Base-by-base conservation (phyloP, 2,797 vertebrate species). In the Cottoperca gobio region DNA sequence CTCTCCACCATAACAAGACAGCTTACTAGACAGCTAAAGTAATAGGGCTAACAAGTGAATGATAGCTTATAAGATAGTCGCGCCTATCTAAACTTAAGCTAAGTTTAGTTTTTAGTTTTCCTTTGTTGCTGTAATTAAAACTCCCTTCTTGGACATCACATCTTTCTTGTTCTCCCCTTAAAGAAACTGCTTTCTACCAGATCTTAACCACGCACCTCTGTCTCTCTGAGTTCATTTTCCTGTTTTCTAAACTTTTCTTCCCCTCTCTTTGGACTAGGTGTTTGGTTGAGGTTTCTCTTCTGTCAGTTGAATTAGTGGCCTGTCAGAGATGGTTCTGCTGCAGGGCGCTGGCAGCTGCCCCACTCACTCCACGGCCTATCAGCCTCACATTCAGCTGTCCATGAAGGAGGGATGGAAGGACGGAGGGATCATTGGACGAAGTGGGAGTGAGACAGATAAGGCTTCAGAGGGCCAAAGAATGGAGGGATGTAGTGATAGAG, bases 261-360 rank as follows among this genome's bases (percentile, higher is more conserved):
- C 50, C 46, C 16, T 78, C 64, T 82, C 88, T 76, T 77, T 82
- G 90, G 89, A 88, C 91, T 79, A 77, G 84, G 89, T 87, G 90
- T 92, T 93, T 92, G 86, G 92, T 92, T 86, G 90, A 86, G 79
- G 75, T 86, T 91, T 89, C 88, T 89, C 90, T 89, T 92, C 91
- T 86, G 90, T 89, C 85, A 81, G 93, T 87, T 93, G 90, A 95
- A 95, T 95, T 95, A 95, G 94, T 92, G 89, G 90, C 91, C 93
- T 95, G 95, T 95, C 95, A 95, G 90, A 91, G 86, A 79, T 85
- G 86, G 90, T 92, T 94, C 89, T 85, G 93, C 92, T 91, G 88
- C 90, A 91, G 89, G 89, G 85, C 64, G 81, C 91, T 94, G 94
- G 93, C 94, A 94, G 93, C 84, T 91, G 86, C 91, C 91, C 91